A percentile compares a stretch with the other conserved stretches of the same genome.
These are phyloP conservation scores for Xiphophorus maculatus DNA, from an alignment of 2,113 vertebrate genomes.

Conservation along the genomic window DNA sequence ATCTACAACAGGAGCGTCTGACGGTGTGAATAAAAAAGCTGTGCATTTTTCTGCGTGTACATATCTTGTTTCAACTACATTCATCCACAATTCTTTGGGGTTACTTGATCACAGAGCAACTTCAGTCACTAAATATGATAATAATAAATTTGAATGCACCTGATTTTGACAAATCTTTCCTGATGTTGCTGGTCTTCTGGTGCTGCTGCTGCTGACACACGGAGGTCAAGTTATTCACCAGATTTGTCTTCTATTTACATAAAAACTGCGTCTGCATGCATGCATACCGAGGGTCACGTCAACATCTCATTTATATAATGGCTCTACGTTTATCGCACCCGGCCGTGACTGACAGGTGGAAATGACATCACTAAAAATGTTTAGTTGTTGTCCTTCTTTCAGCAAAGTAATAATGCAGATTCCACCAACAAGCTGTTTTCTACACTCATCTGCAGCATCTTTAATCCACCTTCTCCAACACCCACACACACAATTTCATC, in stretches of 20 bases:
- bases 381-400: constrained; percentile 64
- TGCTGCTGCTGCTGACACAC: too few relatives aligned
- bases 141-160: neutral
- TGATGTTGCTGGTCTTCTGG: neutral
- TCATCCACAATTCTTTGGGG: neutral
- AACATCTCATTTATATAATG: constrained; percentile 78
- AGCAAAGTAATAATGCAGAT: constrained; percentile 62
- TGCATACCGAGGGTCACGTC: constrained; percentile 55
- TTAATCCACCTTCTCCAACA: constrained; percentile 33
- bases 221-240: neutral
- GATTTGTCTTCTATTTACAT: constrained; percentile 50
- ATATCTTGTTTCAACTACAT: neutral
- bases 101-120: neutral
- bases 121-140: neutral
- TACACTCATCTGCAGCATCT: constrained; percentile 43
- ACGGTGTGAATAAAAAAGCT: too few relatives aligned
- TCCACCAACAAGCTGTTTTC: constrained; percentile 57
- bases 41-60: too few relatives aligned
- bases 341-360: constrained; percentile 71
- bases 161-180: neutral
- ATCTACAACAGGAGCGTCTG: too few relatives aligned
- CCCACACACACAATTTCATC: constrained; percentile 16
- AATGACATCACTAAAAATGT: constrained; percentile 76
- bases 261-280: constrained; percentile 20
- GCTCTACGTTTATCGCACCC: constrained; percentile 64